Base-by-base conservation (phyloP, 2,113 vertebrate genomes). In the Notothenia coriiceps region DNA sequence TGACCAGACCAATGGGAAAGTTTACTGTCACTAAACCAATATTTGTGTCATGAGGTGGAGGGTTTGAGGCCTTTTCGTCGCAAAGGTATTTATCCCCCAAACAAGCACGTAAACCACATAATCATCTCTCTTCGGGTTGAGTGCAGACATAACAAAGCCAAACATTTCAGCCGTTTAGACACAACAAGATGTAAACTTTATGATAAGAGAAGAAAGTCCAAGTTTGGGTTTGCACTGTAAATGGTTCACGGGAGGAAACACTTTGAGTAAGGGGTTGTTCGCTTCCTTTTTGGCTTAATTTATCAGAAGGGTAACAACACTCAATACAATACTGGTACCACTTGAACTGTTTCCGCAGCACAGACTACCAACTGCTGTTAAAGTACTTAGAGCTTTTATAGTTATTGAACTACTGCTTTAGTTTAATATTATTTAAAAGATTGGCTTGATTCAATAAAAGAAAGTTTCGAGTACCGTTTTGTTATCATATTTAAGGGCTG, bases 11-110 rank as follows among this genome's bases (percentile, higher is more conserved):
- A 70, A 73, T 3, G 57, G 51, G 17, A 74, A 51, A 43, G 78
- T 87, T 88, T 81, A 83, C 52, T 64, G 40, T 75, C 33, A 51
- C 54, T 67, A 33, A 80, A 69, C 52, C 52, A 88, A 87, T 77
- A 74, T 86, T 81, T 79, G 74, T 65, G 22, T 79, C 56, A 46
- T n/a, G 18, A 67, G 61, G 33, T 15, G 57, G 49, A 67, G 2
- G 22, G 33, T 52, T 51, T 25, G 15, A 10, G 25, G 33, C 4
- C 20, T 73, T 61, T 51, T 83, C 6, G 13, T 69, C 46, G 50
- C 22, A 17, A 8, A 51, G 35, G 60, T 66, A 64, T 78, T 71
- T 64, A 70, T 65, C 50, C 22, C 17, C 10, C 1, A 77, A 74
- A 68, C 52, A 79, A 72, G 54, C 29, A 69, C 33, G 50, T 49